phyloP scores from a whole-genome alignment of 2,888 invertebrate species.

The Agrochola macilenta region DNA sequence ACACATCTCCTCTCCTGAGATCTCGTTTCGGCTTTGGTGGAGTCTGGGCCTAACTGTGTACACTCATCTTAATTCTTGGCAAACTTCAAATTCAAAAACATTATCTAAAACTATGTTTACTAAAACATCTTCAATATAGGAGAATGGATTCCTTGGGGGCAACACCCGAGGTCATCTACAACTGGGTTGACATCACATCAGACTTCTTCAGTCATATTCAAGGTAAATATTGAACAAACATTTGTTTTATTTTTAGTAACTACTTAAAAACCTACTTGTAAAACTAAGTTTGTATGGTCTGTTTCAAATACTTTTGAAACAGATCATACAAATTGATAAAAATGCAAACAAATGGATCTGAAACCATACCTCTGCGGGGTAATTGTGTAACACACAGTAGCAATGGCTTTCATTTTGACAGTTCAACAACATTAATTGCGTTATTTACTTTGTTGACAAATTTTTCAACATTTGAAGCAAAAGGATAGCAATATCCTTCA shows the following conservation, averaged over 20 bases:
- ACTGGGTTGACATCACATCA: constrained; percentile 93
- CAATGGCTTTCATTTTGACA: too few species aligned
- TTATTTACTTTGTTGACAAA: too few species aligned
- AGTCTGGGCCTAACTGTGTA: neutral
- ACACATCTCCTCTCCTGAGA: too few species aligned
- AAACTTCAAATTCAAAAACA: neutral
- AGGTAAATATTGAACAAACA: constrained; percentile 74
- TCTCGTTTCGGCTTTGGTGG: too few species aligned
- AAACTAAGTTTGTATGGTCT: neutral
- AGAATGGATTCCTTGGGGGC: constrained; percentile 85
- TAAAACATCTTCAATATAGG: constrained; percentile 68
- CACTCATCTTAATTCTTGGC: neutral
- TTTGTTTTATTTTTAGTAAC: too few species aligned
- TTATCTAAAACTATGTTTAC: neutral
- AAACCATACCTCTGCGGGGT: neutral
- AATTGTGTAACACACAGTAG: too few species aligned
- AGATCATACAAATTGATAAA: too few species aligned
- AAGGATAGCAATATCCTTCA: too few species aligned
- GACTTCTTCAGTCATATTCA: constrained; percentile 87
- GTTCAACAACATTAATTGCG: too few species aligned
- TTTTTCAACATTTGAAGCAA: too few species aligned
- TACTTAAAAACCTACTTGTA: neutral
- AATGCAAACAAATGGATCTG: neutral
- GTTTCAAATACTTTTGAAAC: too few species aligned
- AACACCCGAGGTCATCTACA: constrained; percentile 88